Conservation (phyloP, 2,888 invertebrate species). For the Polydrusus cervinus region DNA sequence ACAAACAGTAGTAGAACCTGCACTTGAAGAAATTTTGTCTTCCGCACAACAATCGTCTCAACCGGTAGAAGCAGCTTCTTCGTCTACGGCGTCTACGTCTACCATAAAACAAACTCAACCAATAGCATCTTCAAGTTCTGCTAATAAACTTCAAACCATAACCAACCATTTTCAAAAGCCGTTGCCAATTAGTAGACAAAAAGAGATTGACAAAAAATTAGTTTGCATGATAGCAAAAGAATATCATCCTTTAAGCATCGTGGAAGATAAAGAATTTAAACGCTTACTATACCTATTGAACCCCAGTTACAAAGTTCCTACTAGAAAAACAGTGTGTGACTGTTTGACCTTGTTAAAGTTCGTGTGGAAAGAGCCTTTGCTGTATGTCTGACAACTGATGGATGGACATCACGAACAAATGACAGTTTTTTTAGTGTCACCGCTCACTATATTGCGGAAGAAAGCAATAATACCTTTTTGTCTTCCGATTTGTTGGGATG, state of each 20-base stretch:
- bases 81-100: background rate
- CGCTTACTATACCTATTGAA: constrained; percentile 57
- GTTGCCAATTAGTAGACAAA: constrained; percentile 45
- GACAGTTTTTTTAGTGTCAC: constrained; percentile 25
- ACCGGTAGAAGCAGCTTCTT: background rate
- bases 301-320: constrained; percentile 48
- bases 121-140: background rate
- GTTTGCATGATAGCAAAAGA: constrained; percentile 62
- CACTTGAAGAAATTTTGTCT: constrained; percentile 22
- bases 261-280: constrained; percentile 62
- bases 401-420: constrained; percentile 19
- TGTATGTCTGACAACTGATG: constrained; percentile 44
- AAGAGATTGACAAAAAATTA: constrained; percentile 55
- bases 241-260: constrained; percentile 63
- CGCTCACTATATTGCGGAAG: constrained; percentile 20
- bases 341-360: constrained; percentile 18
- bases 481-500: constrained; percentile 4
- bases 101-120: constrained; percentile 10
- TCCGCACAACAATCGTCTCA: constrained; percentile 5
- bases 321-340: constrained; percentile 15
- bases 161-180: constrained; percentile 45
- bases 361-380: constrained; percentile 46
- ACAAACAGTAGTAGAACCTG: constrained; percentile 33
- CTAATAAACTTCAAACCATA: constrained; percentile 22
- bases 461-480: constrained; percentile 33